Conservation (phyloP, 2,113 vertebrate species). For the Ornithorhynchus anatinus region DNA sequence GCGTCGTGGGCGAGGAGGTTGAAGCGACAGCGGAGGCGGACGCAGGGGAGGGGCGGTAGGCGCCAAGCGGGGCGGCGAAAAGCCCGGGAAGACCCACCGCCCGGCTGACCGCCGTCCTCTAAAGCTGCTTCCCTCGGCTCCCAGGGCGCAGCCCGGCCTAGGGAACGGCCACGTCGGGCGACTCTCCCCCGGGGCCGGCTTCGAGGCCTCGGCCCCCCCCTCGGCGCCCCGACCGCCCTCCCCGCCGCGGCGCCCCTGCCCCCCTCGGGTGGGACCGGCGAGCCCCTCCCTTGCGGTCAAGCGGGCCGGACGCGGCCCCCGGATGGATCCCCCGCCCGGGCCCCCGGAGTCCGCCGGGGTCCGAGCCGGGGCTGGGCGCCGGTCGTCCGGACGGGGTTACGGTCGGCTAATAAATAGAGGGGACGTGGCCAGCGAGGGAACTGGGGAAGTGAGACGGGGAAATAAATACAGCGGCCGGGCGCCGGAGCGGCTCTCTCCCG, state of each 20-base stretch:
- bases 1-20: no score
- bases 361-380: slow-evolving; percentile 4
- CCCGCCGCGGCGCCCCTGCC: no score
- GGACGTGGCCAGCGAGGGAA: slow-evolving; percentile 43
- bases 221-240: no score
- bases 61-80: no score
- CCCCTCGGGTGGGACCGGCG: no score
- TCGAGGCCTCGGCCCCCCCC: neutral
- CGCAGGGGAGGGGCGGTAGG: no score
- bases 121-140: neutral
- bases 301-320: no score
- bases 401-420: slow-evolving; percentile 64
- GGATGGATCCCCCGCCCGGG: no score
- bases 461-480: slow-evolving; percentile 63
- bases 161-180: neutral
- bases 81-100: neutral
- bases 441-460: slow-evolving; percentile 31
- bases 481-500: neutral
- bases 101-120: neutral
- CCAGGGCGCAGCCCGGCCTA: neutral
- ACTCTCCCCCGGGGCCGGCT: neutral
- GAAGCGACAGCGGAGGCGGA: no score
- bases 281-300: no score
- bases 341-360: neutral
- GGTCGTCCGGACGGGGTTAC: slow-evolving; percentile 51